These are phyloP conservation scores for Todiramphus saurophagus DNA, from an alignment of 2,113 vertebrate species.

Conservation along the genomic window DNA sequence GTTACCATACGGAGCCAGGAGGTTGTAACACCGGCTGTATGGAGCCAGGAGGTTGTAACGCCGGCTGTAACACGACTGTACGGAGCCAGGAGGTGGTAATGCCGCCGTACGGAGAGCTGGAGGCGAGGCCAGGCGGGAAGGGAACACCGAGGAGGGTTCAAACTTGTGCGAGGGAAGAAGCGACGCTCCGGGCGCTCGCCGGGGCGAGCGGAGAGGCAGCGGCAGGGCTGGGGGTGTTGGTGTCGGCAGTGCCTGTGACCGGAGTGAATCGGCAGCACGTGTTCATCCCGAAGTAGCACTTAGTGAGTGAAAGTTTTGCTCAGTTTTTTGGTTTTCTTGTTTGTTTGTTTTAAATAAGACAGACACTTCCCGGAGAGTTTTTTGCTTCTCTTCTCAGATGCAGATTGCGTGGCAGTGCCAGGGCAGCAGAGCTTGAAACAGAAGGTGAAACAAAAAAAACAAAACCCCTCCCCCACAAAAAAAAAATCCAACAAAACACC, in stretches of 20 bases:
- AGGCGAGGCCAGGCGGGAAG: background rate
- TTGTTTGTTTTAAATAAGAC: background rate
- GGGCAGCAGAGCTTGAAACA: background rate
- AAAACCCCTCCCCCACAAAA: background rate
- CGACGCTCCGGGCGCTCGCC: background rate
- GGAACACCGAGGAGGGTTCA: background rate
- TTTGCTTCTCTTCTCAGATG: background rate
- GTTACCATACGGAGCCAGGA: too few relatives aligned
- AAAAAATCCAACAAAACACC: background rate
- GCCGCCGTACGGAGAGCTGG: background rate
- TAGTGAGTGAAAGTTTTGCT: constrained; percentile 50
- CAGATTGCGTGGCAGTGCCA: background rate
- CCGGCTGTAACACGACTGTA: too few relatives aligned
- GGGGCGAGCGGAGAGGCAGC: background rate
- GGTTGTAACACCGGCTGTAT: too few relatives aligned
- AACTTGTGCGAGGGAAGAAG: background rate
- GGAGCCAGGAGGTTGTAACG: too few relatives aligned
- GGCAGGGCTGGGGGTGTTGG: background rate
- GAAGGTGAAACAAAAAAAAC: background rate
- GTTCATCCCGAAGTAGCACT: constrained; percentile 57
- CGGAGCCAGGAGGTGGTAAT: background rate
- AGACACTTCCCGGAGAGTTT: background rate
- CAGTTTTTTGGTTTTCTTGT: background rate
- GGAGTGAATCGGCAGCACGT: background rate
- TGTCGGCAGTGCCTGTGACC: background rate